A percentile compares a stretch with the other conserved stretches of the same genome.
These are phyloP conservation scores for Orthonychiurus folsomi DNA, from an alignment of 2,888 invertebrate species.

Conservation along the genomic window DNA sequence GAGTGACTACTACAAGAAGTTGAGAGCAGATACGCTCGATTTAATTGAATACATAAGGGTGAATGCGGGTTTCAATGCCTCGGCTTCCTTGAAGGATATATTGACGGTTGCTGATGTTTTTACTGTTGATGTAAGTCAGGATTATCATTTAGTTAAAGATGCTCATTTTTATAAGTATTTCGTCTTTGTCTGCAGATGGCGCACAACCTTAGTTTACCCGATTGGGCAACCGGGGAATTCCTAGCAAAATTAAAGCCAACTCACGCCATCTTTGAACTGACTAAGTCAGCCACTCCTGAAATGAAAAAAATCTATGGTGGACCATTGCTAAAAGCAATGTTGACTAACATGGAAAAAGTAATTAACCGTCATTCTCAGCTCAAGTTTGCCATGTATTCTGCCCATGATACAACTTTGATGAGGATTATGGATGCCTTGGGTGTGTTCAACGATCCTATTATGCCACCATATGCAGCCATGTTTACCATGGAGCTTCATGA, in stretches of 20 bases:
- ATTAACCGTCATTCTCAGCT: constrained; percentile 43
- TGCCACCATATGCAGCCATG: constrained; percentile 5
- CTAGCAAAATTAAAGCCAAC: constrained; percentile 41
- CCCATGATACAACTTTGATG: constrained; percentile 13
- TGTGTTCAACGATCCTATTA: background rate
- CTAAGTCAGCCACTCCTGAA: background rate
- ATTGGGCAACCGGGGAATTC: constrained; percentile 38
- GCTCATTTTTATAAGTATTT: background rate
- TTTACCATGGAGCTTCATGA: constrained; percentile 13
- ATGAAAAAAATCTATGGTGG: background rate
- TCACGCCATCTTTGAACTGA: constrained; percentile 43
- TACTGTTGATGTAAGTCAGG: constrained; percentile 28
- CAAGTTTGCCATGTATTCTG: constrained; percentile 4
- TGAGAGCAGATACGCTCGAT: background rate
- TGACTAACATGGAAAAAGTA: constrained; percentile 6
- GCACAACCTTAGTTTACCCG: background rate
- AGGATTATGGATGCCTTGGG: background rate
- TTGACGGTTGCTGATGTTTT: background rate
- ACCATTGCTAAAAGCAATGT: constrained; percentile 4
- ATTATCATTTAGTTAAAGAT: background rate
- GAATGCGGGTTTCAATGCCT: background rate
- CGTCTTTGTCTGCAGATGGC: background rate
- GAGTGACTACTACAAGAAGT: background rate
- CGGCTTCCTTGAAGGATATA: background rate
- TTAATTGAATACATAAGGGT: background rate